These are phyloP conservation scores for Drosophila sproati DNA, from an alignment of 1,140 invertebrate species.

Conservation along the genomic window DNA sequence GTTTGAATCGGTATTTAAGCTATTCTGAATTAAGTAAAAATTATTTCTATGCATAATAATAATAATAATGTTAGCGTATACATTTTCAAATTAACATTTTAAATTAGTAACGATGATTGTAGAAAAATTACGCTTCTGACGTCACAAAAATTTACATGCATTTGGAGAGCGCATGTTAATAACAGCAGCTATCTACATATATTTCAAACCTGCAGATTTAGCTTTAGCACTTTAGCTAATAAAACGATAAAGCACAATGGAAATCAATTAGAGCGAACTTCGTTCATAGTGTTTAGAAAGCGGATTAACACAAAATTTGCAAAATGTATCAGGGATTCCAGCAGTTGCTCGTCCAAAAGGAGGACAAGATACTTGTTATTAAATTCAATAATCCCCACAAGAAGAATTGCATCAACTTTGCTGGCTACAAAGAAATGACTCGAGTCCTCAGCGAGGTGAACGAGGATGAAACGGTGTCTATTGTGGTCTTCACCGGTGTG, in stretches of 20 bases:
- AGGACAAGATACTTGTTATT: conserved; percentile 85
- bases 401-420: conserved; percentile 91
- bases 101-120: neutral
- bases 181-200: neutral
- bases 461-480: conserved; percentile 52
- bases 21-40: too few species aligned
- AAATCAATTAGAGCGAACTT: conserved; percentile 1
- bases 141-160: conserved; percentile 13
- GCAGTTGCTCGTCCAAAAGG: conserved; percentile 58
- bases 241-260: neutral
- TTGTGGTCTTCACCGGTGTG: conserved; percentile 69
- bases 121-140: neutral
- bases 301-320: neutral
- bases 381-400: conserved; percentile 90
- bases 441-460: conserved; percentile 56
- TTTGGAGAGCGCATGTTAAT: neutral
- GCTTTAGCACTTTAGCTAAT: too few species aligned
- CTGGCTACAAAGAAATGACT: conserved; percentile 59
- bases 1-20: too few species aligned
- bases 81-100: too few species aligned
- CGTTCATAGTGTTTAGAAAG: neutral
- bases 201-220: too few species aligned
- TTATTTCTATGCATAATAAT: too few species aligned
- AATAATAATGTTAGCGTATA: too few species aligned
- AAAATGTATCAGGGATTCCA: conserved; percentile 64